A percentile compares a stretch with the other conserved stretches of the same genome.
Evolutionary conservation across 2,797 vertebrate species (phyloP).

Genomic region (Hypotaenidia okinawae): DNA sequence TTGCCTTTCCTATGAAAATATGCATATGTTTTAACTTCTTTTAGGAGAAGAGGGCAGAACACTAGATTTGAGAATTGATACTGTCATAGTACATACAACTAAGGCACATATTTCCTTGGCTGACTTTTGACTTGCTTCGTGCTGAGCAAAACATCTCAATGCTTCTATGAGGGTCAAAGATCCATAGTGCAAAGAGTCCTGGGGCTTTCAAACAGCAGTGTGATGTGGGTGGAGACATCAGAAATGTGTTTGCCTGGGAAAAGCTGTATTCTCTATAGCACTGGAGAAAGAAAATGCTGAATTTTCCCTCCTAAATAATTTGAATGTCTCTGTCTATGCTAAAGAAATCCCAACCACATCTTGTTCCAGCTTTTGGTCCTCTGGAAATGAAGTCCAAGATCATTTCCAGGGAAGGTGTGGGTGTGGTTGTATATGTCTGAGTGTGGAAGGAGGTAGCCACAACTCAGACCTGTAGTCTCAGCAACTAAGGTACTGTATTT

Average conservation of each 20-base stretch:
- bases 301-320: not conserved
- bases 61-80: not conserved
- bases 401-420: not conserved
- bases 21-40: not conserved
- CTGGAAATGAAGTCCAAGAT: not conserved
- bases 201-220: not conserved
- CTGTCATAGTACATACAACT: not conserved
- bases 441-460: conserved; percentile 8
- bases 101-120: not conserved
- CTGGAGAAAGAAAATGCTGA: not conserved
- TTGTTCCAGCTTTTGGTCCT: not conserved
- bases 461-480: conserved; percentile 46
- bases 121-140: not conserved
- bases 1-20: not conserved
- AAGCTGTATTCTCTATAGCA: not conserved
- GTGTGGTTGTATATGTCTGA: conserved; percentile 9
- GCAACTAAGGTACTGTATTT: not conserved
- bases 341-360: not conserved
- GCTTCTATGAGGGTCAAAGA: not conserved
- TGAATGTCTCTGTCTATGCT: not conserved
- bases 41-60: not conserved
- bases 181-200: not conserved
- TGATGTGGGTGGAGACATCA: not conserved
- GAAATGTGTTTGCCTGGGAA: not conserved
- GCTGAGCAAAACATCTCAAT: not conserved